A percentile compares a stretch with the other conserved stretches of the same genome.
These are phyloP conservation scores for Acanthiza pusilla DNA, from an alignment of 2,797 vertebrate genomes.

Conservation along the genomic window DNA sequence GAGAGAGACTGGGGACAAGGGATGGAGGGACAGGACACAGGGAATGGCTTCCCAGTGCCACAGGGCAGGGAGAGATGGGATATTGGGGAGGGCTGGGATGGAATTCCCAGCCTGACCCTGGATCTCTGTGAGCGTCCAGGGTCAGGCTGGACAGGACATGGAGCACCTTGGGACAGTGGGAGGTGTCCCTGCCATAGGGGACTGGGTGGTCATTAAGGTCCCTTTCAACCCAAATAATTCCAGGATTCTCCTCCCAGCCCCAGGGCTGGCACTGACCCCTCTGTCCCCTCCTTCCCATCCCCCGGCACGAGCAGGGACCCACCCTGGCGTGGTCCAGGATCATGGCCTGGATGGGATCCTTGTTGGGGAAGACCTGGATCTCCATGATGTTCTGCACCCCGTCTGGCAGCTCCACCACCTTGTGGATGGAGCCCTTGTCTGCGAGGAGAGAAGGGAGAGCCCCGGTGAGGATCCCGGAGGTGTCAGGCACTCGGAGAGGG, in stretches of 20 bases:
- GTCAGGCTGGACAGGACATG: accelerated
- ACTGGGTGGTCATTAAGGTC: neutral
- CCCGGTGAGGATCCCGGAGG: neutral
- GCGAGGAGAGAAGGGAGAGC: neutral
- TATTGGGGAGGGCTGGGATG: neutral
- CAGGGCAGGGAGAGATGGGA: neutral
- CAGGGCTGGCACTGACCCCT: neutral
- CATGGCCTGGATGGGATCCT: slow-evolving; percentile 62
- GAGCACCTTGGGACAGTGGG: accelerated
- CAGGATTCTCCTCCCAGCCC: neutral
- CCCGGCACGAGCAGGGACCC: neutral
- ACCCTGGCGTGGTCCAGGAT: slow-evolving; percentile 68
- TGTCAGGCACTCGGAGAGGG: neutral
- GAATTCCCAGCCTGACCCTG: neutral
- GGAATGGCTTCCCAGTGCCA: neutral
- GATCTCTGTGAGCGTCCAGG: neutral
- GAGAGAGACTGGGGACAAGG: neutral
- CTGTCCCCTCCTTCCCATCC: neutral
- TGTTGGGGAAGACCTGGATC: slow-evolving; percentile 66
- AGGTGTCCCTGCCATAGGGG: neutral
- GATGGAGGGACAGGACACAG: neutral
- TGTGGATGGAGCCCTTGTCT: slow-evolving; percentile 78
- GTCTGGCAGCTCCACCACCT: slow-evolving; percentile 49
- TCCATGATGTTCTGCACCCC: slow-evolving; percentile 71
- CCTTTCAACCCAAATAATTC: neutral